Evolutionary conservation across 2,113 vertebrate species (phyloP).

Genomic region (Ochotona curzoniae): DNA sequence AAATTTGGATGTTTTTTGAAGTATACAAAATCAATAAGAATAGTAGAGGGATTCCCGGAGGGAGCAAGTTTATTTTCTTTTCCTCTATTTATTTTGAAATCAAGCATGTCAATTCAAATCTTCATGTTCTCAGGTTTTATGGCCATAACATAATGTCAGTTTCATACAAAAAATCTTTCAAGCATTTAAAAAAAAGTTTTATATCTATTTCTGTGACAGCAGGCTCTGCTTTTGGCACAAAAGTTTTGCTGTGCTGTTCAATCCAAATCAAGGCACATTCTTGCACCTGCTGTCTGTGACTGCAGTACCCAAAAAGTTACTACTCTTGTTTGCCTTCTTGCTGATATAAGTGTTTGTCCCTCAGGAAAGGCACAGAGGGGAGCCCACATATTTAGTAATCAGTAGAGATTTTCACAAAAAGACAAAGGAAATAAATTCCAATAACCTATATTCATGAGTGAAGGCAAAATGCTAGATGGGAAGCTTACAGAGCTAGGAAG

Average conservation of each 20-base stretch:
- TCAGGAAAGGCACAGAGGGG: neutral
- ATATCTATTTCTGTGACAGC: constrained; percentile 44
- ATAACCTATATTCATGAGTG: neutral
- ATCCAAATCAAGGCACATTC: constrained; percentile 56
- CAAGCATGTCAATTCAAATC: constrained; percentile 24
- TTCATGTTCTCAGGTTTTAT: constrained; percentile 42
- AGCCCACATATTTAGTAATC: neutral
- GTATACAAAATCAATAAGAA: neutral
- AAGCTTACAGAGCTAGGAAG: neutral
- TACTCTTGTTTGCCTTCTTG: neutral
- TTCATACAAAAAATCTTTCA: constrained; percentile 47
- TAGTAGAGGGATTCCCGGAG: constrained; percentile 3
- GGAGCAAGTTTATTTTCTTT: neutral
- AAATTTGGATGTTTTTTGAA: constrained; percentile 17
- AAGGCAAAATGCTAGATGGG: neutral
- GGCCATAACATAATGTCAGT: constrained; percentile 35
- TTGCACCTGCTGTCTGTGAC: neutral
- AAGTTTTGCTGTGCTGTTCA: constrained; percentile 68
- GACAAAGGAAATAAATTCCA: constrained; percentile 30
- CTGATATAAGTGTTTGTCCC: neutral
- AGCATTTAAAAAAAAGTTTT: constrained; percentile 61
- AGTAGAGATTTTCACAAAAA: constrained; percentile 21
- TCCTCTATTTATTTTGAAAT: neutral
- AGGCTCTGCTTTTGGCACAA: constrained; percentile 50
- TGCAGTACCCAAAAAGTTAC: neutral